Conservation (phyloP, 1,140 invertebrate genomes). For the Tetragnatha versicolor region DNA sequence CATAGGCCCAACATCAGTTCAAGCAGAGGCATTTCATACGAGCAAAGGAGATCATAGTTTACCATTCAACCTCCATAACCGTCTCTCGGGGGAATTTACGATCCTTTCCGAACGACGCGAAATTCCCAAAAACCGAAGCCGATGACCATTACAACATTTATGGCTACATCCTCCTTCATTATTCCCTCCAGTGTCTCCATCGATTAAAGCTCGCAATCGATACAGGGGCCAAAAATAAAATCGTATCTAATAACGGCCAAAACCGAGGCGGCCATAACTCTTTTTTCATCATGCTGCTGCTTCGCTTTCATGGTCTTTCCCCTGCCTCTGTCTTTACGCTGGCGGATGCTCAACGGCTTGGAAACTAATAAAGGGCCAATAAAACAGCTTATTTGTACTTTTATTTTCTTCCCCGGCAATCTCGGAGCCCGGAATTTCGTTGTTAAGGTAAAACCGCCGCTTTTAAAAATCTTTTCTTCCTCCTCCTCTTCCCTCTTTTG, state of each 20-base stretch:
- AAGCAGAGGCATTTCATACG: too few relatives aligned
- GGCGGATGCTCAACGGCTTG: slow-evolving; percentile 22
- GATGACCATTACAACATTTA: too few relatives aligned
- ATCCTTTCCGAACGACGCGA: too few relatives aligned
- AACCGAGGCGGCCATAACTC: slow-evolving; percentile 1
- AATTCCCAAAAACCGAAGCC: too few relatives aligned
- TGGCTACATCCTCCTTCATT: too few relatives aligned
- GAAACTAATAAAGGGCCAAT: slow-evolving; percentile 43
- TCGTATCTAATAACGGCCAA: neutral
- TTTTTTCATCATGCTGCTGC: slow-evolving; percentile 3
- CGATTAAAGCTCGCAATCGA: too few relatives aligned
- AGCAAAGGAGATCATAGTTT: too few relatives aligned
- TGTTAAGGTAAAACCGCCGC: slow-evolving; percentile 5
- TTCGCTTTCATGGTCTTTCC: slow-evolving; percentile 7
- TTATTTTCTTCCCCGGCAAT: slow-evolving; percentile 7
- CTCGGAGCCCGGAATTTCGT: slow-evolving; percentile 6
- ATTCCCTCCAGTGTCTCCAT: too few relatives aligned
- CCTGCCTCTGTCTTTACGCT: neutral
- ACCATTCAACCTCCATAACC: too few relatives aligned
- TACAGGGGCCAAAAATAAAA: slow-evolving; percentile 4
- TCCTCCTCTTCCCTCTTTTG: neutral
- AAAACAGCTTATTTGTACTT: slow-evolving; percentile 8
- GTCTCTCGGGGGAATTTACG: too few relatives aligned
- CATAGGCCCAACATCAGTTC: too few relatives aligned
- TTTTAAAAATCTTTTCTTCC: neutral